These are phyloP conservation scores for Conus ventricosus DNA, from an alignment of 1,140 invertebrate genomes.

Conservation along the genomic window DNA sequence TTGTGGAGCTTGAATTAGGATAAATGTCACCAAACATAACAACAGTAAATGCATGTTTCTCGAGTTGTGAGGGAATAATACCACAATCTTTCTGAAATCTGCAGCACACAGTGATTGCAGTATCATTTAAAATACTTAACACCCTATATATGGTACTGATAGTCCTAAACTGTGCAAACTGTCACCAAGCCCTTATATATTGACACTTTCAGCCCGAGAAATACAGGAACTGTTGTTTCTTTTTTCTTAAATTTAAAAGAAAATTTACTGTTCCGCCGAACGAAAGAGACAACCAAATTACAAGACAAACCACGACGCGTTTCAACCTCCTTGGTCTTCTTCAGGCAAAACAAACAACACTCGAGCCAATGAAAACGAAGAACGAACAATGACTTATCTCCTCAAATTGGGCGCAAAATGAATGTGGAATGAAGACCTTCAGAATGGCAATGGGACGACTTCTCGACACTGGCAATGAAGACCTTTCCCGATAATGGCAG, in stretches of 20 bases:
- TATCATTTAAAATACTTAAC: constrained; percentile 32
- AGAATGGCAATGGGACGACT: no score
- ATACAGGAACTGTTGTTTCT: constrained; percentile 23
- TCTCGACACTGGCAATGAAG: no score
- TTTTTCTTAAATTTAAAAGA: not conserved
- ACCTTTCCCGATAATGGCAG: no score
- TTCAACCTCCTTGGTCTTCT: no score
- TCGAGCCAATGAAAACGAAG: no score
- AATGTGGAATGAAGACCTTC: no score
- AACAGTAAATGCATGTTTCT: constrained; percentile 2
- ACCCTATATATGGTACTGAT: constrained; percentile 47
- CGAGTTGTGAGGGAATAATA: constrained; percentile 36
- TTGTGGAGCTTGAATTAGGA: constrained; percentile 57
- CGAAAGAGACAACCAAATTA: no score
- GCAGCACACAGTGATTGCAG: not conserved
- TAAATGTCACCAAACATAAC: constrained; percentile 53
- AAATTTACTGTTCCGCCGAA: no score
- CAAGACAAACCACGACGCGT: no score
- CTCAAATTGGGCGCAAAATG: no score
- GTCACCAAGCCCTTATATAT: constrained; percentile 37
- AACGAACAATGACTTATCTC: no score
- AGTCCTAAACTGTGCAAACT: constrained; percentile 40
- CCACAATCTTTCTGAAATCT: constrained; percentile 35
- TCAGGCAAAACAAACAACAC: no score
- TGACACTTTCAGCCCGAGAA: constrained; percentile 15